Conservation (phyloP, 2,113 vertebrate species). For the Rousettus leschenaultii region DNA sequence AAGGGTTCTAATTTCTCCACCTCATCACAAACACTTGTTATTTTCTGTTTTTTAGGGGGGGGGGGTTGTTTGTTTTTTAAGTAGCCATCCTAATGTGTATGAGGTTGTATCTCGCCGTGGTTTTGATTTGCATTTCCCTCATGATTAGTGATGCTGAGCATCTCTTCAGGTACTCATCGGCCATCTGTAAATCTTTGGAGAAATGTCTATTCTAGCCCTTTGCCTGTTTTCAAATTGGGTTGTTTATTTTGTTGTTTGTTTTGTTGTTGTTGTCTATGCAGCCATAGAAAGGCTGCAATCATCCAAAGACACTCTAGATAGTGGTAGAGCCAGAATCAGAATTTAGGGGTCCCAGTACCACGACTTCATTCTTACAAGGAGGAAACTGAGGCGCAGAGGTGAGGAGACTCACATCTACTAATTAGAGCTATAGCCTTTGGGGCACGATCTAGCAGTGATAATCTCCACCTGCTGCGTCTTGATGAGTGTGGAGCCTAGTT, state of each 20-base stretch:
- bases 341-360: background rate
- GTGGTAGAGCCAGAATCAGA: background rate
- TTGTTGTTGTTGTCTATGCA: background rate
- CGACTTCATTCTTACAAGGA: background rate
- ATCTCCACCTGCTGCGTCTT: background rate
- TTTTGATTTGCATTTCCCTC: background rate
- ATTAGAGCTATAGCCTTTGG: background rate
- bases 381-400: background rate
- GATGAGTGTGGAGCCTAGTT: background rate
- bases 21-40: background rate
- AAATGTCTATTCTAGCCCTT: background rate
- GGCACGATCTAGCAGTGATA: background rate
- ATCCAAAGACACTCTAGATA: background rate
- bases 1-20: background rate
- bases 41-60: background rate
- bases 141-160: background rate
- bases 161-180: background rate
- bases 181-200: background rate
- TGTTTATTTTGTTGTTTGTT: background rate
- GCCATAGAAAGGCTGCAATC: background rate
- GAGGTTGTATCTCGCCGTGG: background rate
- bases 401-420: background rate
- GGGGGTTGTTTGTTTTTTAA: background rate
- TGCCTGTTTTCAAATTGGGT: background rate
- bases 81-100: background rate